Conservation (phyloP, 2,797 vertebrate species). For the Melanotaenia maccullochi region DNA sequence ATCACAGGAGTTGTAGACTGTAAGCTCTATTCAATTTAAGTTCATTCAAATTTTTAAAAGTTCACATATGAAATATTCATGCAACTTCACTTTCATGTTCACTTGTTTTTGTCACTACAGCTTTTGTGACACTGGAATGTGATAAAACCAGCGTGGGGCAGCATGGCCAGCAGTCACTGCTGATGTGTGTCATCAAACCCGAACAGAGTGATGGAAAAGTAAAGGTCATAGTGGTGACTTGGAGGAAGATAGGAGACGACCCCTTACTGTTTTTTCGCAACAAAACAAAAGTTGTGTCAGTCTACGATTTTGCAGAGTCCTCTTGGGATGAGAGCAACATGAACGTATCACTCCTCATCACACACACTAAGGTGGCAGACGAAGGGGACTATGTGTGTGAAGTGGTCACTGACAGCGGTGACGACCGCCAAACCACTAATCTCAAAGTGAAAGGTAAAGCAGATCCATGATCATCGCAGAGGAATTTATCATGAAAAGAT, state of each 20-base stretch:
- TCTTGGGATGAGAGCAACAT: conserved; percentile 3
- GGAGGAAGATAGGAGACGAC: not conserved
- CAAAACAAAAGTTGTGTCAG: fast-evolving
- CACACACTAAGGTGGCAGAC: conserved; percentile 30
- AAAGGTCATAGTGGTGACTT: not conserved
- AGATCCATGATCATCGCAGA: not conserved
- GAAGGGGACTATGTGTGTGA: not conserved
- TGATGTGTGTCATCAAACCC: conserved; percentile 47
- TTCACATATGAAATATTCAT: not conserved
- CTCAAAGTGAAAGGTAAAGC: conserved; percentile 68
- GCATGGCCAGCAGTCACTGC: conserved; percentile 28
- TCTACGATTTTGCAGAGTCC: conserved; percentile 13
- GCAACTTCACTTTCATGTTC: not conserved
- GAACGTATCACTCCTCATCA: conserved; percentile 72
- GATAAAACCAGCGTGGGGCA: not conserved
- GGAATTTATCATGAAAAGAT: not conserved
- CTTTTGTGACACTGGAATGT: not conserved
- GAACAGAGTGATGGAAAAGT: fast-evolving
- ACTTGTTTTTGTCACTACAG: conserved; percentile 33
- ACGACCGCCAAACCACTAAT: fast-evolving
- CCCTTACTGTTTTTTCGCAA: fast-evolving
- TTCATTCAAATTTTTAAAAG: not conserved
- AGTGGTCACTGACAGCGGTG: not conserved
- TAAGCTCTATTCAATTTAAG: conserved; percentile 27
- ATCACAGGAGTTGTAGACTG: fast-evolving